A percentile compares a stretch with the other conserved stretches of the same genome.
Conservation (phyloP, 2,888 invertebrate genomes). For the Apamea sordens region DNA sequence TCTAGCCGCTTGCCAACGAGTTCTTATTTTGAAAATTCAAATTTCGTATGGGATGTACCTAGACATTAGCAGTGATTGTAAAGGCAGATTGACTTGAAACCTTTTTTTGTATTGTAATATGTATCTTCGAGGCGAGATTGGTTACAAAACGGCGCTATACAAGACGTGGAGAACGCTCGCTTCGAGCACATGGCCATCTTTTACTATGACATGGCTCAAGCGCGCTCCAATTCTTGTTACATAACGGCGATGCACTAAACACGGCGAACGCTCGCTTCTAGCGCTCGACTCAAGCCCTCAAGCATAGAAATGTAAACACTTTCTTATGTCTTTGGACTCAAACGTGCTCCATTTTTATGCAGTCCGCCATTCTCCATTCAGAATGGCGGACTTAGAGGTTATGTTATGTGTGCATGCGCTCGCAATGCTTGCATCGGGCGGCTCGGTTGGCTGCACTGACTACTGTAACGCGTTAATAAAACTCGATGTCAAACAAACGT, state of each 20-base stretch:
- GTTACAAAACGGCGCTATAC: neutral
- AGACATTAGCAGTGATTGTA: conserved; percentile 33
- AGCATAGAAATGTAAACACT: too few relatives aligned
- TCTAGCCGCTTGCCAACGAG: conserved; percentile 1
- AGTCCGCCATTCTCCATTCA: too few relatives aligned
- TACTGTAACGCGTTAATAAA: too few relatives aligned
- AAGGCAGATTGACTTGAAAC: too few relatives aligned
- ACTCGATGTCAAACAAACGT: too few relatives aligned
- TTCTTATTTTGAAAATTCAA: conserved; percentile 32
- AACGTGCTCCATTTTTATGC: neutral
- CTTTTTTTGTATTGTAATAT: neutral
- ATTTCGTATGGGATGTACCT: neutral
- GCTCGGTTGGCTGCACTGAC: too few relatives aligned
- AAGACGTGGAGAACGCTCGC: too few relatives aligned
- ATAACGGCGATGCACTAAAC: neutral
- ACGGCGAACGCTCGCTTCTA: neutral
- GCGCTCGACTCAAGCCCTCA: neutral
- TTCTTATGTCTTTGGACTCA: neutral
- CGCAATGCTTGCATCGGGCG: too few relatives aligned
- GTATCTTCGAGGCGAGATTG: neutral
- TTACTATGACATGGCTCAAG: too few relatives aligned
- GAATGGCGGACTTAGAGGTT: too few relatives aligned
- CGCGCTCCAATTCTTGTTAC: too few relatives aligned
- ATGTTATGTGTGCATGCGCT: too few relatives aligned
- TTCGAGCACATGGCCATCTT: neutral